phyloP scores from a whole-genome alignment of 1,140 invertebrate species.

The Aphelinus certus region DNA sequence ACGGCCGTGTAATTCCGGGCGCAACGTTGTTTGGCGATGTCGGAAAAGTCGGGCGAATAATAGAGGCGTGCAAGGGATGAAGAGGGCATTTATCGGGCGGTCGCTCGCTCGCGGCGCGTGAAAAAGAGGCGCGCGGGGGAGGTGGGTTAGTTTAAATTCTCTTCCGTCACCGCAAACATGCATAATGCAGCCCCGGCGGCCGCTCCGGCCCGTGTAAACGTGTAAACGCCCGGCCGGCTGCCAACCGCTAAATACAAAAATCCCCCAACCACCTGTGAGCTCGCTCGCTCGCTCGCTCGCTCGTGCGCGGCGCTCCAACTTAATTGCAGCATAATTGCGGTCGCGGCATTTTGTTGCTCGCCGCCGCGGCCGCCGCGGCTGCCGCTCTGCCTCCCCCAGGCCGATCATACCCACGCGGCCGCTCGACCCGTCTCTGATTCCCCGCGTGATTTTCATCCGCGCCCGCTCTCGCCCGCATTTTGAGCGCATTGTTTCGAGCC shows the following conservation, averaged over 20 bases:
- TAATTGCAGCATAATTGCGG: slow-evolving; percentile 67
- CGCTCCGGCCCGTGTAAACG: slow-evolving; percentile 62
- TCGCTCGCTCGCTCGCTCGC: slow-evolving; percentile 38
- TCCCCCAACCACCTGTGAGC: slow-evolving; percentile 65
- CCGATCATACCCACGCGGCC: slow-evolving; percentile 5
- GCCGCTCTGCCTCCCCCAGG: background rate
- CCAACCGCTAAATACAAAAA: slow-evolving; percentile 67
- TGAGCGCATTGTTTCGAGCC: too few relatives aligned
- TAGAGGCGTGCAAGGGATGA: slow-evolving; percentile 23
- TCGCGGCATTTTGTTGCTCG: slow-evolving; percentile 63
- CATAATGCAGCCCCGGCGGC: slow-evolving; percentile 63
- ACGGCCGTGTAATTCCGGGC: too few relatives aligned
- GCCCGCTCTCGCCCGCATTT: too few relatives aligned
- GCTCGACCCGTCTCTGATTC: background rate
- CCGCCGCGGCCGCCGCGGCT: slow-evolving; percentile 29
- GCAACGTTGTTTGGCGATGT: too few relatives aligned
- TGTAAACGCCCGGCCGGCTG: slow-evolving; percentile 58
- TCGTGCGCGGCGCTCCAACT: slow-evolving; percentile 49
- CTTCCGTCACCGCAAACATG: slow-evolving; percentile 66
- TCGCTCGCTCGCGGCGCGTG: slow-evolving; percentile 16
- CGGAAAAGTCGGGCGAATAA: background rate
- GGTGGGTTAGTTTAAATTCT: slow-evolving; percentile 63
- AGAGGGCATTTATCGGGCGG: slow-evolving; percentile 30
- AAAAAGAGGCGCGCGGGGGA: background rate
- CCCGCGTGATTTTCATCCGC: too few relatives aligned